Percentiles rank a stretch among this genome's conserved stretches.
Conservation (phyloP, 2,797 vertebrate species). For the Carcharodon carcharias region DNA sequence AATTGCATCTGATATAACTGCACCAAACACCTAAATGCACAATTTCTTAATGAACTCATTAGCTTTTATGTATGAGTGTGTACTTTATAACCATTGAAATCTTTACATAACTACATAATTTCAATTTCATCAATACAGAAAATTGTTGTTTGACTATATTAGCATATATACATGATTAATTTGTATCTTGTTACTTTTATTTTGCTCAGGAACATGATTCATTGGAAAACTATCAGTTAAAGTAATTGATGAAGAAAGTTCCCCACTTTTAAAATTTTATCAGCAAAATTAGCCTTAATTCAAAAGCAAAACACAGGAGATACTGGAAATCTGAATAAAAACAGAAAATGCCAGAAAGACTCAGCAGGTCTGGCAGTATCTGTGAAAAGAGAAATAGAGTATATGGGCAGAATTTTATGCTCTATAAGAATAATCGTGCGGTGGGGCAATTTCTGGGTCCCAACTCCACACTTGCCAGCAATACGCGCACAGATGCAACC, state of each 20-base stretch:
- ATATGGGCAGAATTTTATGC: not conserved
- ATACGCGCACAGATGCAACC: no score
- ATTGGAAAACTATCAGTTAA: constrained; percentile 23
- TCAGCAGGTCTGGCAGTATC: not conserved
- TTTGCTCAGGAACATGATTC: not conserved
- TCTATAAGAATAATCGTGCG: not conserved
- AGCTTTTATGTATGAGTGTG: not conserved
- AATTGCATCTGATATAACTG: not conserved
- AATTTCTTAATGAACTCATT: not conserved
- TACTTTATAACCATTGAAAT: constrained; percentile 14
- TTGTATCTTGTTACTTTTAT: not conserved
- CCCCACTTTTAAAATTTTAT: not conserved
- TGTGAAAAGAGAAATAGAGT: not conserved
- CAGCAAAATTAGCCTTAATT: not conserved
- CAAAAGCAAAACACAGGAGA: not conserved
- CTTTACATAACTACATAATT: not conserved
- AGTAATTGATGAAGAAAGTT: not conserved
- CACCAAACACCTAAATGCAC: not conserved
- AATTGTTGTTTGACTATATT: constrained; percentile 16
- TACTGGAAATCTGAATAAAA: not conserved
- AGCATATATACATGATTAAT: not conserved
- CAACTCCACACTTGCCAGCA: not conserved
- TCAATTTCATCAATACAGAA: not conserved
- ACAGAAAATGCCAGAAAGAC: not conserved
- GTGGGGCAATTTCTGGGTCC: not conserved